phyloP scores from a whole-genome alignment of 2,113 vertebrate species.

The Dendrocopos noguchii region DNA sequence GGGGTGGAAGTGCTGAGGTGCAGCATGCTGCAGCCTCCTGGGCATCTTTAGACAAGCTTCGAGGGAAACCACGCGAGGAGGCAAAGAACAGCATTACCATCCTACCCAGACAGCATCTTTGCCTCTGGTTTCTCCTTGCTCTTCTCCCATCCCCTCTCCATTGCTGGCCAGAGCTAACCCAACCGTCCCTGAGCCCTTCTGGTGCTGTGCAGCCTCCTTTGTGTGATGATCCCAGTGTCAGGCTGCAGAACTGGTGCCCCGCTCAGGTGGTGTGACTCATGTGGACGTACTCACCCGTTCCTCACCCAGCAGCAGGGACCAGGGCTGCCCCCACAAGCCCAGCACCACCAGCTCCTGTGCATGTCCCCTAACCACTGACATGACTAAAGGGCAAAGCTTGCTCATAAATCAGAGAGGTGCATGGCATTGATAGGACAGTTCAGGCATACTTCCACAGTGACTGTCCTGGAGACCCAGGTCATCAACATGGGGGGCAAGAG shows the following conservation, averaged over 20 bases:
- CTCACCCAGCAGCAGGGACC: rapidly evolving
- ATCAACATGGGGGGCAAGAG: not conserved
- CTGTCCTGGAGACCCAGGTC: not conserved
- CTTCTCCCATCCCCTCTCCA: not conserved
- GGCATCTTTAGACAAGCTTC: constrained; percentile 51
- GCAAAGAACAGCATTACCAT: not conserved
- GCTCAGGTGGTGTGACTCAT: not conserved
- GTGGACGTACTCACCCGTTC: constrained; percentile 19
- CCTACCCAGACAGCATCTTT: not conserved
- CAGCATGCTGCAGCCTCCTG: constrained; percentile 44
- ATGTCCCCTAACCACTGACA: not conserved
- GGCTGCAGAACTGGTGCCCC: not conserved
- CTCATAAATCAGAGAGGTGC: not conserved
- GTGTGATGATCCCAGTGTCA: rapidly evolving
- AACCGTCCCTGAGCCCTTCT: not conserved
- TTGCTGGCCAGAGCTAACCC: not conserved
- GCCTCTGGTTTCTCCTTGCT: constrained; percentile 14
- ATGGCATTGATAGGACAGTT: not conserved
- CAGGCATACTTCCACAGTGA: not conserved
- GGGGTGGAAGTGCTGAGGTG: constrained; percentile 53
- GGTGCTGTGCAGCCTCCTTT: not conserved
- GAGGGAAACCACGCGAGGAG: not conserved
- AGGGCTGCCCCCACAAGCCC: not conserved
- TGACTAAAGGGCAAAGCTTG: not conserved
- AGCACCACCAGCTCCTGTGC: not conserved